Evolutionary conservation across 2,888 invertebrate genomes (phyloP), one percentile per base, ranked within the genome.

Genomic region (Mimumesa dahlbomi): DNA sequence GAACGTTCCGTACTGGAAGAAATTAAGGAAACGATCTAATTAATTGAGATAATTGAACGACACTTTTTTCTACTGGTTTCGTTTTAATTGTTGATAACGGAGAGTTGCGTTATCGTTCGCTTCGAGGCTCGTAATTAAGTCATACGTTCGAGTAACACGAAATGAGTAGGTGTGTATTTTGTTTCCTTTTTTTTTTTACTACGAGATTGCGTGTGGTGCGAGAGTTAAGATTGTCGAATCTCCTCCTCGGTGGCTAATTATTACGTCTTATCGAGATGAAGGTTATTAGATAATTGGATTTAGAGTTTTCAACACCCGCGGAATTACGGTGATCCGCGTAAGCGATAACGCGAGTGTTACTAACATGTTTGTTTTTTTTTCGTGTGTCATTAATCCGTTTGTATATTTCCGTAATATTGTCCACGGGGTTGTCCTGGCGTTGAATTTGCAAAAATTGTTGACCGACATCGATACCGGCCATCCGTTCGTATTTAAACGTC

Each of bases 101-200:
- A 50, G 21, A 18, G n/a, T 61, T 13, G 18, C 34, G 64, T 40
- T 54, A 31, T 64, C 71, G 70, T 34, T 36, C 54, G 38, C 50
- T 45, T 70, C 54, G 22, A 25, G n/a, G 48, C 36, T 6, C 1
- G 52, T 58, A 62, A 71, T 71, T 46, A 70, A 71, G 63, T 63
- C 63, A 50, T 54, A 61, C 36, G 9, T 16, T 53, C 21, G 2
- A 6, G 21, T 25, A 31, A 19, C 46, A n/a, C 7, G 22, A 21
- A 21, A 16, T 4, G 43, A 9, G 13, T 16, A 22, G 48, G 25
- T 25, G n/a, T n/a, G n/a, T n/a, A n/a, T n/a, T n/a, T n/a, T n/a
- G n/a, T n/a, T n/a, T n/a, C n/a, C n/a, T n/a, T n/a, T n/a, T n/a
- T n/a, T n/a, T 59, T 69, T 72, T 70, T 54, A 52, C 52, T 46